phyloP scores from a whole-genome alignment of 1,140 invertebrate genomes.

The Metaphire vulgaris region DNA sequence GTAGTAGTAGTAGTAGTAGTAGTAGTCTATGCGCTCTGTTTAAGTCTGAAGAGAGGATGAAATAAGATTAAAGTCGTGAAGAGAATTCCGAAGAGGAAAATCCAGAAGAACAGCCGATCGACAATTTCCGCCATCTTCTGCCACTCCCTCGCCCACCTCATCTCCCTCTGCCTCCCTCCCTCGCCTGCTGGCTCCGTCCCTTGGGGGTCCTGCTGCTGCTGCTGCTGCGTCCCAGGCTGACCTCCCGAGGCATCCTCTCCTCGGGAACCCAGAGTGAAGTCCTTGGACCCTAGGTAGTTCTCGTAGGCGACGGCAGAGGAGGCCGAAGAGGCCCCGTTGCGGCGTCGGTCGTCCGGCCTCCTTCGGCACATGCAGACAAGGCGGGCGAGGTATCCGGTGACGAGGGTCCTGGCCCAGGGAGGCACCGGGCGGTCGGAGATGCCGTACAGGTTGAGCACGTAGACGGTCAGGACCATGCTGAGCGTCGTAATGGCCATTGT shows the following conservation, averaged over 20 bases:
- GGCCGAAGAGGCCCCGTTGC: neutral
- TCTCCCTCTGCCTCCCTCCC: constrained; percentile 18
- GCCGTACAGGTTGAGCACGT: constrained; percentile 31
- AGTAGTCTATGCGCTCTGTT: too few relatives aligned
- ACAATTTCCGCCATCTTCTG: constrained; percentile 26
- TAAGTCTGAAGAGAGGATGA: constrained; percentile 22
- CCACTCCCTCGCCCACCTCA: constrained; percentile 28
- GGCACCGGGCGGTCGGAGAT: constrained; percentile 29
- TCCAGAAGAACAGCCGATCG: constrained; percentile 31
- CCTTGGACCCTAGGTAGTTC: neutral
- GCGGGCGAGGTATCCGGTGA: constrained; percentile 17
- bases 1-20: too few relatives aligned
- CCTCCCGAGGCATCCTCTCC: neutral
- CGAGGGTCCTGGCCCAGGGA: constrained; percentile 17
- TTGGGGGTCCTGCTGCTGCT: neutral
- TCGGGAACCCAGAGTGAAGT: neutral
- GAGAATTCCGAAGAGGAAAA: constrained; percentile 28
- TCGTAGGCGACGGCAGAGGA: neutral
- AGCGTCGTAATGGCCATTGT: constrained; percentile 32
- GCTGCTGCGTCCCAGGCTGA: neutral
- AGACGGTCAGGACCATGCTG: constrained; percentile 31
- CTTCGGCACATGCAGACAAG: constrained; percentile 1
- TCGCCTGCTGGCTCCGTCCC: neutral
- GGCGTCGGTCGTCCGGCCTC: neutral
- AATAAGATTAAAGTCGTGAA: constrained; percentile 27